A percentile compares a stretch with the other conserved stretches of the same genome.
These are phyloP conservation scores for Rhabdophis nuchalis DNA, from an alignment of 2,797 vertebrate genomes.

Conservation along the genomic window DNA sequence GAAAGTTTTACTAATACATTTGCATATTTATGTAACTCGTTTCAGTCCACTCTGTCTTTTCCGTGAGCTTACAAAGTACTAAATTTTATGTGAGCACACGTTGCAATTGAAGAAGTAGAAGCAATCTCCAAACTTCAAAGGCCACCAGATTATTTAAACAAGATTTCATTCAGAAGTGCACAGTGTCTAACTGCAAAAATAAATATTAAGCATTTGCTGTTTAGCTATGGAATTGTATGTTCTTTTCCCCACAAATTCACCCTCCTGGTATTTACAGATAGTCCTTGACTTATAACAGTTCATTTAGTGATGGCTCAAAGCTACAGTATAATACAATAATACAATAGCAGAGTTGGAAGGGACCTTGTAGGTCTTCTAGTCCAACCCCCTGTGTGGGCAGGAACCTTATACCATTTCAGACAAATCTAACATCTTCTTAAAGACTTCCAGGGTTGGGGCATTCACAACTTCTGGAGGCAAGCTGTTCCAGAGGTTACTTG, in stretches of 20 bases:
- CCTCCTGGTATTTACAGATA: fast-evolving
- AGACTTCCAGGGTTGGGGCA: too few relatives aligned
- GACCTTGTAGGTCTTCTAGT: too few relatives aligned
- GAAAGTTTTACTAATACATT: background rate
- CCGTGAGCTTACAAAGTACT: background rate
- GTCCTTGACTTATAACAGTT: background rate
- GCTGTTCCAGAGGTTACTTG: too few relatives aligned
- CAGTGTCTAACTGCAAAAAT: constrained; percentile 24
- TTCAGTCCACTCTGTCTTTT: background rate
- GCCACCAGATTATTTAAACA: background rate
- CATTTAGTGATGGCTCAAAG: background rate
- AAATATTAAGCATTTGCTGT: constrained; percentile 43
- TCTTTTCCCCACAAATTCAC: background rate
- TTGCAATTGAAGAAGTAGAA: background rate
- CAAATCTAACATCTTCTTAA: too few relatives aligned
- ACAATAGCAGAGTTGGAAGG: too few relatives aligned
- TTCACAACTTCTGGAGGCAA: too few relatives aligned
- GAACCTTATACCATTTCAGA: too few relatives aligned
- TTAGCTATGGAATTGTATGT: fast-evolving
- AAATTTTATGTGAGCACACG: background rate
- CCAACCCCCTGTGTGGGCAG: too few relatives aligned
- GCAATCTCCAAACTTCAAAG: background rate
- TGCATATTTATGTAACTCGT: background rate
- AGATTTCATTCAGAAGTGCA: too few relatives aligned
- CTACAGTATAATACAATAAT: too few relatives aligned